Percentiles rank a stretch among this genome's conserved stretches.
These are phyloP conservation scores for Ormyrus labotus DNA, from an alignment of 2,888 invertebrate genomes.

Conservation along the genomic window DNA sequence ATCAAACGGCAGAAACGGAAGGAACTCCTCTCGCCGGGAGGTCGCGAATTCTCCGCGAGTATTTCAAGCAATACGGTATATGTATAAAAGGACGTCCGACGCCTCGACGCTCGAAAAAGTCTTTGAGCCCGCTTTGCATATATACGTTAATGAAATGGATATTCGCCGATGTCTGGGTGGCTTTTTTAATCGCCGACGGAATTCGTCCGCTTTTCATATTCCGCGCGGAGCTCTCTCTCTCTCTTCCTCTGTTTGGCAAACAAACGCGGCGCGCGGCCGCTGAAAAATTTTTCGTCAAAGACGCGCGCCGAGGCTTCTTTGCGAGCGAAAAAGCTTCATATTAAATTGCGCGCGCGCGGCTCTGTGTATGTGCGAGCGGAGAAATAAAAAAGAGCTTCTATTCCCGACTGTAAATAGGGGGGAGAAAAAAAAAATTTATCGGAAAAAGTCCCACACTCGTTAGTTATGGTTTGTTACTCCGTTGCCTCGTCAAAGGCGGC, in stretches of 20 bases:
- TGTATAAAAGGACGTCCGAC: background rate
- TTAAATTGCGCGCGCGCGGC: background rate
- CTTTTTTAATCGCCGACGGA: background rate
- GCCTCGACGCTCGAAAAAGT: slow-evolving; percentile 23
- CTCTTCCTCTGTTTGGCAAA: background rate
- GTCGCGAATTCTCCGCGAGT: slow-evolving; percentile 28
- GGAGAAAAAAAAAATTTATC: background rate
- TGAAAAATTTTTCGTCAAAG: slow-evolving; percentile 17
- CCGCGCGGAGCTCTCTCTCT: too few species aligned
- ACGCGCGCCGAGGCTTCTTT: background rate
- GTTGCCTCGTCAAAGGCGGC: too few species aligned
- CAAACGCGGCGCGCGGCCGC: slow-evolving; percentile 1
- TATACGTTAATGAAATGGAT: slow-evolving; percentile 43
- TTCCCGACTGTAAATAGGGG: background rate
- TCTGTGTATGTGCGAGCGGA: background rate
- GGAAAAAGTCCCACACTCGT: slow-evolving; percentile 16
- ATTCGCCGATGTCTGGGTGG: slow-evolving; percentile 16
- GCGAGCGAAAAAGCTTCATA: slow-evolving; percentile 9
- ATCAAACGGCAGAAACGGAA: slow-evolving; percentile 2
- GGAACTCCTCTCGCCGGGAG: background rate
- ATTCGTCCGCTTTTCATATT: too few species aligned
- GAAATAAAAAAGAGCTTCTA: slow-evolving; percentile 15
- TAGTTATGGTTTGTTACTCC: background rate
- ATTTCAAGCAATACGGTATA: slow-evolving; percentile 28
- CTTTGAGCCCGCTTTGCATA: slow-evolving; percentile 3